Conservation (phyloP, 2,113 vertebrate genomes). For the Circaetus cinerascens region DNA sequence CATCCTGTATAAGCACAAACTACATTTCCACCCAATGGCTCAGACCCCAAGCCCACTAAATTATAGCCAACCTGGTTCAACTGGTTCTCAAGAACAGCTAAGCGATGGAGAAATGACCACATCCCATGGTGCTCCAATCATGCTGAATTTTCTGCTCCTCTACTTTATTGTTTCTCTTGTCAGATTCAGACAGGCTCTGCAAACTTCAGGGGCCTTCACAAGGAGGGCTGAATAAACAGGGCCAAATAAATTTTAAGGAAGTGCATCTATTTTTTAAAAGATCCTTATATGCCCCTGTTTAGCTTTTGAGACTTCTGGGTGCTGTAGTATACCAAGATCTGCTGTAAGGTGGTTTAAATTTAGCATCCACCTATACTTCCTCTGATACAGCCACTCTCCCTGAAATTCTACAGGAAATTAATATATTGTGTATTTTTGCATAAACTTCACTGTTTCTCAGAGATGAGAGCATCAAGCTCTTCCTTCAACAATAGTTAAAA, state of each 20-base stretch:
- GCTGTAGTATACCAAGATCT: not conserved
- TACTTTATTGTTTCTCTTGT: not conserved
- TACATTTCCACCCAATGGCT: not conserved
- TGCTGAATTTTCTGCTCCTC: not conserved
- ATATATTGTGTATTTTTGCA: not conserved
- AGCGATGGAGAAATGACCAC: not conserved
- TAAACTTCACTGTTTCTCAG: not conserved
- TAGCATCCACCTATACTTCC: slow-evolving; percentile 9
- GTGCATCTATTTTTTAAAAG: not conserved
- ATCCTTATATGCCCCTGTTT: not conserved
- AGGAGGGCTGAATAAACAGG: not conserved
- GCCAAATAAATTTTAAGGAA: not conserved
- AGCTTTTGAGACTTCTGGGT: not conserved
- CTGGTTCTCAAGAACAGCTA: not conserved
- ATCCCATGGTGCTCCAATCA: not conserved
- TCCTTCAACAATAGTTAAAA: not conserved
- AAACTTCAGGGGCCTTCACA: not conserved
- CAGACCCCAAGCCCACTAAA: not conserved
- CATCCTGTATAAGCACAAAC: not conserved
- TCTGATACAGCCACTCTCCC: not conserved
- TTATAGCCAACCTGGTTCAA: not conserved
- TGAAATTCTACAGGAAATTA: slow-evolving; percentile 4
- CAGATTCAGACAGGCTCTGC: not conserved
- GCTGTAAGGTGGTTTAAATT: not conserved
- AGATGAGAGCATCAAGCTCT: not conserved